phyloP scores from a whole-genome alignment of 2,797 vertebrate genomes.

The Alcedo quadribrachys region DNA sequence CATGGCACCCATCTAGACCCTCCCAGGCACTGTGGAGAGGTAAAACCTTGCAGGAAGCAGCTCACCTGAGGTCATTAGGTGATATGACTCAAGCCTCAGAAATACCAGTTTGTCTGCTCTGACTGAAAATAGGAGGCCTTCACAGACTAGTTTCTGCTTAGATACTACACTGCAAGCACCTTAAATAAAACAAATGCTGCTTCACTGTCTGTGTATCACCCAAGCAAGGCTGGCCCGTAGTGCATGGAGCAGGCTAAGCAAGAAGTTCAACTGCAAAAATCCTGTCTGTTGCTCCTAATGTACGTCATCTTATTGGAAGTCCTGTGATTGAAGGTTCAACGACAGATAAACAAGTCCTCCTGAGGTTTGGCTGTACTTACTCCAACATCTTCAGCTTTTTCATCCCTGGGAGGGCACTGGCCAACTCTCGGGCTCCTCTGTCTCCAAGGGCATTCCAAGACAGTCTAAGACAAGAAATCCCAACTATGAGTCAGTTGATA shows the following conservation, averaged over 20 bases:
- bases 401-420: conserved; percentile 80
- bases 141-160: not conserved
- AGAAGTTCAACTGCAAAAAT: not conserved
- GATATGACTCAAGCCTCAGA: not conserved
- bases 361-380: conserved; percentile 78
- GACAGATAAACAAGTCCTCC: not conserved
- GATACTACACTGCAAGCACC: not conserved
- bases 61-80: not conserved
- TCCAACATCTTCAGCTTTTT: conserved; percentile 82
- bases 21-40: not conserved
- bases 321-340: accelerated
- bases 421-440: conserved; percentile 78
- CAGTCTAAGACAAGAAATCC: conserved; percentile 74
- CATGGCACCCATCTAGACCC: not conserved
- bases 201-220: not conserved
- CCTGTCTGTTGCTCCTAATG: not conserved
- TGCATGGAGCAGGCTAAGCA: not conserved
- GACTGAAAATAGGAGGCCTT: not conserved
- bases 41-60: not conserved
- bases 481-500: not conserved
- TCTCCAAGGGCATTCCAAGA: conserved; percentile 89
- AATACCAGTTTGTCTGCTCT: not conserved
- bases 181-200: not conserved
- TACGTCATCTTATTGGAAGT: accelerated
- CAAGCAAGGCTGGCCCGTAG: not conserved